Evolutionary conservation across 2,797 vertebrate species (phyloP), one percentile per base, ranked within the genome.

Genomic region (Girardinus metallicus): DNA sequence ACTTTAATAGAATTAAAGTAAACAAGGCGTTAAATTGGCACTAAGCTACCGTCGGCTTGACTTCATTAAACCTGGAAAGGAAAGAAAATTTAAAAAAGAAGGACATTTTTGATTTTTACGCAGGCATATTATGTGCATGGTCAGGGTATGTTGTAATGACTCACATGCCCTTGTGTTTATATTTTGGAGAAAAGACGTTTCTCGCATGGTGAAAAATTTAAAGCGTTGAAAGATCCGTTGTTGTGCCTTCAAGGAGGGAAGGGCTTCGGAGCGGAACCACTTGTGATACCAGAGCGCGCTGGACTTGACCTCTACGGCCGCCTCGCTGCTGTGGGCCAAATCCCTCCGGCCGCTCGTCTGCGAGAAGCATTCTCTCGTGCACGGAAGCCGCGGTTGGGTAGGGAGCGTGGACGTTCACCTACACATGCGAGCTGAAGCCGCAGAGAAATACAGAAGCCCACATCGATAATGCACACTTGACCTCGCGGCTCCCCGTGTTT

Each of bases 261-360:
- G 73, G 75, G 87, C 93, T 94, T 93, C 87, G 79, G 70, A 88
- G 87, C 80, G 82, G 87, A 93, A 91, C 89, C 87, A 91, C 95
- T 94, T 93, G 87, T 93, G 91, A 92, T 91, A 87, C 92, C 88
- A 88, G 84, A 84, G 90, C 87, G 80, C 86, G 82, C 86, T 53
- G 86, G 87, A 88, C 91, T 92, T 93, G 94, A 95, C 93, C 94
- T 92, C 85, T 85, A 83, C 85, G 89, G 90, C 86, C 85, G 91
- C 92, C 83, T 80, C 47, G n/a, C 90, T 55, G 90, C 93, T 88
- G 87, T 78, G 86, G 88, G 91, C 88, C 84, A 77, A 88, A 91
- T 90, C 82, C 93, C 81, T 94, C 91, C 90, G 88, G 89, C 87
- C 71, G 29, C n/a, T 85, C 86, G 91, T 90, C 82, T 87, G 55